These are phyloP conservation scores for Synanthedon myopaeformis DNA, from an alignment of 2,888 invertebrate species.

Conservation along the genomic window DNA sequence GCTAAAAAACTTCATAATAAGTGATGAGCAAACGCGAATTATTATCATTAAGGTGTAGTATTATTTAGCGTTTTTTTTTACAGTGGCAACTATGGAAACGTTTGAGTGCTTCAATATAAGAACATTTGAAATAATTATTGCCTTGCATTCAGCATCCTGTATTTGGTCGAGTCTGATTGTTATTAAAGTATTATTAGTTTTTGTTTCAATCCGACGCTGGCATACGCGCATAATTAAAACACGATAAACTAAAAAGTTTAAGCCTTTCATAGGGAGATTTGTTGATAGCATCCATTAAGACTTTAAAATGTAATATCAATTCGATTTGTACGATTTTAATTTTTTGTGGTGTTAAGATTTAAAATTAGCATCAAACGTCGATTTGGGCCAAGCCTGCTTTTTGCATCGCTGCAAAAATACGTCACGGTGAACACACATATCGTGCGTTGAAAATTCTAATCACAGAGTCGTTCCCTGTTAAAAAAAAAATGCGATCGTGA, in stretches of 20 bases:
- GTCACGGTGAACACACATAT: constrained; percentile 30
- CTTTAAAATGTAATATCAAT: background rate
- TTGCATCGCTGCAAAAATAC: constrained; percentile 54
- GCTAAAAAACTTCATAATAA: constrained; percentile 38
- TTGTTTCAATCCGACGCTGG: background rate
- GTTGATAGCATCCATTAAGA: background rate
- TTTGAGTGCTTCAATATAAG: constrained; percentile 30
- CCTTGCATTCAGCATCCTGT: constrained; percentile 25
- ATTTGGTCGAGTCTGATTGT: constrained; percentile 37
- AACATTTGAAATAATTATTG: constrained; percentile 37
- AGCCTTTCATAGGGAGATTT: background rate
- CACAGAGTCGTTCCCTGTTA: constrained; percentile 30
- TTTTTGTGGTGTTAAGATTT: constrained; percentile 1
- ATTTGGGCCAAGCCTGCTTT: constrained; percentile 37
- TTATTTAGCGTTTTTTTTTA: constrained; percentile 30
- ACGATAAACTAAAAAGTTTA: background rate
- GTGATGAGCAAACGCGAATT: constrained; percentile 44
- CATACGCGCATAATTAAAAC: background rate
- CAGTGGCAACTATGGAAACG: constrained; percentile 38
- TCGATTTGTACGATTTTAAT: background rate
- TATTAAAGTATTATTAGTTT: constrained; percentile 24
- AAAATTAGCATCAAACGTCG: constrained; percentile 36
- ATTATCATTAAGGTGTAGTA: constrained; percentile 18
- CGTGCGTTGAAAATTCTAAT: constrained; percentile 60
- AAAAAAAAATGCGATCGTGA: constrained; percentile 26